Conservation (phyloP, 2,113 vertebrate species). For the Crotalus helleri region DNA sequence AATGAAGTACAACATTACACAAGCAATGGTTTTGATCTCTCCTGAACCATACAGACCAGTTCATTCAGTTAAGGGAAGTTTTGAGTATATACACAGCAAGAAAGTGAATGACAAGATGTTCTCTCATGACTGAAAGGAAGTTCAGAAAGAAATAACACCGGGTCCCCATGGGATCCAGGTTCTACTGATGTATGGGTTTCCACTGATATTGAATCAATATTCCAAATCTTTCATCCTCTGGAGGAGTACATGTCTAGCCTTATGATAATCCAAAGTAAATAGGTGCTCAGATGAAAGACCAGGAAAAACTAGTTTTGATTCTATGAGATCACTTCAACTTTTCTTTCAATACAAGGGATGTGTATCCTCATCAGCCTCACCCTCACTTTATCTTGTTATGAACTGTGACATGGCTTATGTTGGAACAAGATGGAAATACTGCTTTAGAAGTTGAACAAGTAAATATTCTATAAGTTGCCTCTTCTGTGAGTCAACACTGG, state of each 20-base stretch:
- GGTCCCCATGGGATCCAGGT: background rate
- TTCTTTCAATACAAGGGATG: background rate
- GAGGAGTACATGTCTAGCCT: background rate
- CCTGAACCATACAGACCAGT: background rate
- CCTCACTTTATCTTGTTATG: background rate
- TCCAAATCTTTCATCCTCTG: background rate
- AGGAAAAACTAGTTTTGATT: background rate
- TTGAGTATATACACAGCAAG: background rate
- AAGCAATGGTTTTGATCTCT: background rate
- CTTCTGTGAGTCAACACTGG: background rate
- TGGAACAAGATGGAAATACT: background rate
- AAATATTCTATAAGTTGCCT: background rate
- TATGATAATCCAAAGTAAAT: background rate
- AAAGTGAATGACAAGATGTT: background rate
- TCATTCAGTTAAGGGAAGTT: background rate
- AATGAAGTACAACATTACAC: background rate
- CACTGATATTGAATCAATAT: background rate
- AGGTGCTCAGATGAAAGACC: background rate
- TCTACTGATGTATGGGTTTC: background rate
- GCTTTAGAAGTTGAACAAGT: background rate
- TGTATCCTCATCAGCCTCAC: background rate
- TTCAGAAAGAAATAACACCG: background rate
- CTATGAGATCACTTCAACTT: background rate
- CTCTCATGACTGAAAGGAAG: background rate
- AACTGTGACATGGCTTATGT: background rate